These are phyloP conservation scores for Hippoglossus stenolepis DNA, from an alignment of 2,113 vertebrate species.

Conservation along the genomic window DNA sequence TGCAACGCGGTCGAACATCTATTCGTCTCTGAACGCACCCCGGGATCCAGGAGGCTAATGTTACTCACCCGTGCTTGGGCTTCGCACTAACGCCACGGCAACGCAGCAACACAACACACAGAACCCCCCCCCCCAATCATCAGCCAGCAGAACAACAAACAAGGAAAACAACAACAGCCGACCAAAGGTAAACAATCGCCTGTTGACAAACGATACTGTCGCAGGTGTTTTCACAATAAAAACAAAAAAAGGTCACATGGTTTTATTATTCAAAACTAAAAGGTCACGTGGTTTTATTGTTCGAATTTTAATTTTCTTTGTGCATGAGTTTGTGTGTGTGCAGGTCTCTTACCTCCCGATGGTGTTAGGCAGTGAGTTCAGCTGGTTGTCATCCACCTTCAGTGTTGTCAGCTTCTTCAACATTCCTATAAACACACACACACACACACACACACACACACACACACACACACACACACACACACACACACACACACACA, in stretches of 20 bases:
- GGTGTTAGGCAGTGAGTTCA: slow-evolving; percentile 94
- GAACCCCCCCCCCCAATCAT: slow-evolving; percentile 74
- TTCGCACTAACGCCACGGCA: slow-evolving; percentile 78
- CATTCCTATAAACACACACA: slow-evolving; percentile 83
- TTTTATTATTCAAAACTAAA: slow-evolving; percentile 5
- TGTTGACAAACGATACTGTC: slow-evolving; percentile 13
- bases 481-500: no score
- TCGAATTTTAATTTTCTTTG: slow-evolving; percentile 4
- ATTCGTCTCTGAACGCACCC: slow-evolving; percentile 72
- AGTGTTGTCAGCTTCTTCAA: slow-evolving; percentile 97
- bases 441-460: neutral
- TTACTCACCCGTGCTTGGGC: slow-evolving; percentile 82
- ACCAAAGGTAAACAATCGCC: slow-evolving; percentile 33
- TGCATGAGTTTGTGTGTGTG: slow-evolving; percentile 10
- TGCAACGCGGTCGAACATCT: slow-evolving; percentile 52
- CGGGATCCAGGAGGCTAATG: slow-evolving; percentile 67
- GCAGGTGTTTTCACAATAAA: slow-evolving; percentile 26
- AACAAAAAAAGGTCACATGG: neutral
- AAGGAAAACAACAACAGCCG: slow-evolving; percentile 62
- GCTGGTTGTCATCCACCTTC: slow-evolving; percentile 99
- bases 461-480: no score
- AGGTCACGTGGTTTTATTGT: neutral
- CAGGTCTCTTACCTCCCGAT: slow-evolving; percentile 91
- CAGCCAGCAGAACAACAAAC: slow-evolving; percentile 66
- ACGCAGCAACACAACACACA: slow-evolving; percentile 80